Base-by-base conservation (phyloP, 2,113 vertebrate genomes). In the Pogona vitticeps region DNA sequence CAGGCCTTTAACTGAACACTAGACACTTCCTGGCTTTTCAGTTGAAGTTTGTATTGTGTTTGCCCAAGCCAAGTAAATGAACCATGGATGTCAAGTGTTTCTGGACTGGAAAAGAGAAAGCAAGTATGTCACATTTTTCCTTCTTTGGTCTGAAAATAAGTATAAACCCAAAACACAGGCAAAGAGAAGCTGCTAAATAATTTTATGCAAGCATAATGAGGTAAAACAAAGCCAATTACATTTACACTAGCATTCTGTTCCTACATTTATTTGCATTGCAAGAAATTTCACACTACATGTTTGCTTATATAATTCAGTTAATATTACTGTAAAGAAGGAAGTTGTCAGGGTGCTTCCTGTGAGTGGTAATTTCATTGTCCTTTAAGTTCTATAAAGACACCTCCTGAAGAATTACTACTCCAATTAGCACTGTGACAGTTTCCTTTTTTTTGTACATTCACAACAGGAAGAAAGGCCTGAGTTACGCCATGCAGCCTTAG, bases 61-160 rank as follows among this genome's bases (percentile, higher is more conserved):
- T 99, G 98, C 56, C 99, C 99, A 86, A 99, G 97, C 98, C 98
- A 99, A 0, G 98, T 97, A 91, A 99, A 99, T 0, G 97, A 97
- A 85, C 97, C 97, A 82, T 98, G 98, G 85, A 97, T 94, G 93
- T 98, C 98, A 90, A 97, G 82, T 12, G 96, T 95, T 94, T 99
- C 98, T 0, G 97, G 94, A 92, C 98, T 99, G 94, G 6, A 91
- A 89, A 81, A 76, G 0, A 12, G 46, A 88, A 79, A 38, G 28
- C 33, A 38, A 3, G 90, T 88, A 14, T 0, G 17, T 85, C 6
- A 0, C n/a, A 78, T 87, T 10, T 85, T 12, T n/a, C 0, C 0
- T 84, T 0, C 14, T 6, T 85, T n/a, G 65, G 36, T 36, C 1
- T 14, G 20, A 72, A 58, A 72, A 21, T 21, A 21, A 75, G 26